Conservation (phyloP, 2,888 invertebrate genomes). For the Baronia brevicornis region DNA sequence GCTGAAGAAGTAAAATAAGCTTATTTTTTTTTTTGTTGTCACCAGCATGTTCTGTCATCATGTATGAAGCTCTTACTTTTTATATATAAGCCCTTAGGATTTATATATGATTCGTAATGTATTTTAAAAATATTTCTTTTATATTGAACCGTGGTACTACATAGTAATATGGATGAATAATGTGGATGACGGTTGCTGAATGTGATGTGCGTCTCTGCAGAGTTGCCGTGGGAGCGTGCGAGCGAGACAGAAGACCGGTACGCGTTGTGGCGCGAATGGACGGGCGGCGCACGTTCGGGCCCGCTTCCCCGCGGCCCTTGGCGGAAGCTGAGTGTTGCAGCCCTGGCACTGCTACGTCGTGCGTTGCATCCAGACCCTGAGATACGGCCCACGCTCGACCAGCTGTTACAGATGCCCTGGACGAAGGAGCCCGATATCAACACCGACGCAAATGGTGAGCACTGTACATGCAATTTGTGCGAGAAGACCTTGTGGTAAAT, state of each 20-base stretch:
- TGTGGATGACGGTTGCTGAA: background rate
- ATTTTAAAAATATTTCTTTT: no score
- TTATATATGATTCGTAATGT: no score
- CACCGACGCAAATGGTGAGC: conserved; percentile 6
- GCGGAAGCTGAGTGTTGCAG: conserved; percentile 90
- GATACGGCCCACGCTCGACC: conserved; percentile 79
- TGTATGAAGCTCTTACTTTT: no score
- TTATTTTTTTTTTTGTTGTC: no score
- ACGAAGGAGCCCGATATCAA: conserved; percentile 17
- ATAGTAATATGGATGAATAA: no score
- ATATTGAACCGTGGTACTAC: no score
- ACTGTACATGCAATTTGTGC: conserved; percentile 1
- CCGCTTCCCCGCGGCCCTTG: conserved; percentile 79
- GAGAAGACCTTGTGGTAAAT: conserved; percentile 2
- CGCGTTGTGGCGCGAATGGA: conserved; percentile 76
- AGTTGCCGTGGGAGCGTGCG: conserved; percentile 97
- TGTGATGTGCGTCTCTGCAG: conserved; percentile 59
- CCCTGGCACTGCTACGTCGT: conserved; percentile 84
- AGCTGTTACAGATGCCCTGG: conserved; percentile 85
- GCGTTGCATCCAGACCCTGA: conserved; percentile 82
- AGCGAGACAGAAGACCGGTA: conserved; percentile 81
- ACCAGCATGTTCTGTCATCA: no score
- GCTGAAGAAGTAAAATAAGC: no score
- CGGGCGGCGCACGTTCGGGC: conserved; percentile 25
- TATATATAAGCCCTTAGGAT: no score